Evolutionary conservation across 2,888 invertebrate genomes (phyloP).

Genomic region (Slavum lentiscoides): DNA sequence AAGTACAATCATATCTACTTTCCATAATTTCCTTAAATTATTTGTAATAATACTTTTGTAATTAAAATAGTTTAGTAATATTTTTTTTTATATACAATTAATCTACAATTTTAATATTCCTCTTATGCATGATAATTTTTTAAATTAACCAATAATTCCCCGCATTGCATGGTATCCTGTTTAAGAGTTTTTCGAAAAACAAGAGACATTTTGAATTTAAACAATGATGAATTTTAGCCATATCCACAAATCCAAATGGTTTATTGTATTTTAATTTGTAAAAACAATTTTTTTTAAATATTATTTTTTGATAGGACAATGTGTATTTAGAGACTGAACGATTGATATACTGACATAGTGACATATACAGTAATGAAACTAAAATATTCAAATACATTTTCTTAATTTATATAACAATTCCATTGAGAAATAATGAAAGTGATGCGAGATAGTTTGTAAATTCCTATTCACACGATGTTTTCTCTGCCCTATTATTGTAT

Average conservation of each 20-base stretch:
- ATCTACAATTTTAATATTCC: constrained; percentile 1
- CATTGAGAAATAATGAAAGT: background rate
- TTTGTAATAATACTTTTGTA: constrained; percentile 5
- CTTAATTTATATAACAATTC: background rate
- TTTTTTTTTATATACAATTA: background rate
- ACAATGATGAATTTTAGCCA: background rate
- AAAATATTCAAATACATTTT: no score
- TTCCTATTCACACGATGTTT: no score
- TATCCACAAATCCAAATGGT: background rate
- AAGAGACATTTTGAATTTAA: constrained; percentile 52
- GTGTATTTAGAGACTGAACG: background rate
- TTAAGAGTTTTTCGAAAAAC: constrained; percentile 6
- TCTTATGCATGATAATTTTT: constrained; percentile 21
- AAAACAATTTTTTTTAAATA: background rate
- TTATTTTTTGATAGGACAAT: background rate
- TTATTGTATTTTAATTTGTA: background rate
- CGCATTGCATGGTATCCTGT: constrained; percentile 11
- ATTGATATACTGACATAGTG: background rate
- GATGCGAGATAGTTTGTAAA: no score
- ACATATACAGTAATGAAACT: no score
- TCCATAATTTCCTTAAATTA: background rate
- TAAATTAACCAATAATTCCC: background rate
- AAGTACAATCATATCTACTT: background rate
- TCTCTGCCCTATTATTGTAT: background rate
- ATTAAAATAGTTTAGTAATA: background rate